These are phyloP conservation scores for Bedellia somnulentella DNA, from an alignment of 2,888 invertebrate species.

Conservation along the genomic window DNA sequence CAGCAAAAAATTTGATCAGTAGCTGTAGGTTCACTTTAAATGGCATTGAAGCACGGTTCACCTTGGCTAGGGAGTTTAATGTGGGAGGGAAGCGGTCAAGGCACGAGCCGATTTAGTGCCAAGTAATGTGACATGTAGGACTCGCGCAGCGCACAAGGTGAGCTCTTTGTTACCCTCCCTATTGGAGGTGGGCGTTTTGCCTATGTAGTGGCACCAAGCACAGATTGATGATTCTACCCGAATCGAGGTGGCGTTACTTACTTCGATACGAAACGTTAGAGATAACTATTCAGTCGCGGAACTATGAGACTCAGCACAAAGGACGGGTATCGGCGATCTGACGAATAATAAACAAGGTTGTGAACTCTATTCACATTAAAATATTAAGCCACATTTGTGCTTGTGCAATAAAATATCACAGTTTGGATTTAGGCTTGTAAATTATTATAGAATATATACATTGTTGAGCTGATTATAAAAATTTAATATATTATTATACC, in stretches of 20 bases:
- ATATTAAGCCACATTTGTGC: slow-evolving; percentile 60
- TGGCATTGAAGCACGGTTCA: slow-evolving; percentile 25
- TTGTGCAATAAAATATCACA: slow-evolving; percentile 64
- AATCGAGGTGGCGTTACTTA: too few species aligned
- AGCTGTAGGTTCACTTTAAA: slow-evolving; percentile 46
- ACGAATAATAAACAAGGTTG: slow-evolving; percentile 60
- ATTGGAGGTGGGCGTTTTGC: slow-evolving; percentile 62
- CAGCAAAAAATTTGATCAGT: slow-evolving; percentile 59
- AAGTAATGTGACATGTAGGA: slow-evolving; percentile 27
- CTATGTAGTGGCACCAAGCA: slow-evolving; percentile 56
- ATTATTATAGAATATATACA: slow-evolving; percentile 66
- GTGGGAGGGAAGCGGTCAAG: slow-evolving; percentile 4
- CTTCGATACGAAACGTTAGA: too few species aligned
- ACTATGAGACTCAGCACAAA: too few species aligned
- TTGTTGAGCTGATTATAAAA: slow-evolving; percentile 66
- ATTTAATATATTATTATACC: slow-evolving; percentile 65
- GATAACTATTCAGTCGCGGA: too few species aligned
- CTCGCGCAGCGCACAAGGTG: slow-evolving; percentile 61
- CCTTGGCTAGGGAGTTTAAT: not conserved
- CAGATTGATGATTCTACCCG: slow-evolving; percentile 2
- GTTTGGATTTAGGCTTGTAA: slow-evolving; percentile 64
- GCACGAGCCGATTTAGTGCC: slow-evolving; percentile 21
- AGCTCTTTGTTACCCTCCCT: slow-evolving; percentile 59
- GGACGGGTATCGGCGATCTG: too few species aligned
- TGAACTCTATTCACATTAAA: slow-evolving; percentile 60